These are phyloP conservation scores for Platyrinchus mystaceus DNA, from an alignment of 2,797 vertebrate species.

Conservation along the genomic window DNA sequence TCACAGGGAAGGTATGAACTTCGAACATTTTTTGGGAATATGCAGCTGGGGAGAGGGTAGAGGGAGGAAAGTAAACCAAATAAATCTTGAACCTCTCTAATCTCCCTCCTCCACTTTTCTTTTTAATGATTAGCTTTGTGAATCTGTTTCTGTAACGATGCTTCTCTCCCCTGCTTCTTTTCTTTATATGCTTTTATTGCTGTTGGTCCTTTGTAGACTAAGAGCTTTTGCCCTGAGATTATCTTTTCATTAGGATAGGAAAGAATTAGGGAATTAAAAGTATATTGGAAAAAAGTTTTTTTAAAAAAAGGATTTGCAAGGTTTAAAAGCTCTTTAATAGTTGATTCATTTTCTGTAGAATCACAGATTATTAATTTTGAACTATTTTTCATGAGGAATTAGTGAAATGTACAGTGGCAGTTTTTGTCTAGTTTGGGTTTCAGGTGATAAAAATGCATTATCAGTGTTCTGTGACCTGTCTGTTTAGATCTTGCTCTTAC, in stretches of 20 bases:
- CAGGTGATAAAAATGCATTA: not conserved
- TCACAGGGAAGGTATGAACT: not conserved
- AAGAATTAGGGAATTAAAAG: not conserved
- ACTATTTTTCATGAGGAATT: not conserved
- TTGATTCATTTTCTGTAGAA: not conserved
- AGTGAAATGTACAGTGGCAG: not conserved
- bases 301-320: not conserved
- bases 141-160: not conserved
- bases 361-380: not conserved
- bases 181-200: not conserved
- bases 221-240: not conserved
- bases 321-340: not conserved
- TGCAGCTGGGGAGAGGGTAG: not conserved
- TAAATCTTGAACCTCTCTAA: not conserved
- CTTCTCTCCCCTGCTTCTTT: not conserved
- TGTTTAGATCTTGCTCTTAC: not conserved
- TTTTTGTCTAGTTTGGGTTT: not conserved
- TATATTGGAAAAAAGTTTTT: not conserved
- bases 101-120: not conserved
- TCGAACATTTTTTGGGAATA: not conserved
- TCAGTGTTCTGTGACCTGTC: not conserved
- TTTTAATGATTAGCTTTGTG: constrained; percentile 14
- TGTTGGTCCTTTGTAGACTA: not conserved
- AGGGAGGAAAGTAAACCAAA: not conserved
- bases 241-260: not conserved